Percentiles rank a stretch among this genome's conserved stretches.
Conservation (phyloP, 1,140 invertebrate genomes). For the Nasonia vitripennis region DNA sequence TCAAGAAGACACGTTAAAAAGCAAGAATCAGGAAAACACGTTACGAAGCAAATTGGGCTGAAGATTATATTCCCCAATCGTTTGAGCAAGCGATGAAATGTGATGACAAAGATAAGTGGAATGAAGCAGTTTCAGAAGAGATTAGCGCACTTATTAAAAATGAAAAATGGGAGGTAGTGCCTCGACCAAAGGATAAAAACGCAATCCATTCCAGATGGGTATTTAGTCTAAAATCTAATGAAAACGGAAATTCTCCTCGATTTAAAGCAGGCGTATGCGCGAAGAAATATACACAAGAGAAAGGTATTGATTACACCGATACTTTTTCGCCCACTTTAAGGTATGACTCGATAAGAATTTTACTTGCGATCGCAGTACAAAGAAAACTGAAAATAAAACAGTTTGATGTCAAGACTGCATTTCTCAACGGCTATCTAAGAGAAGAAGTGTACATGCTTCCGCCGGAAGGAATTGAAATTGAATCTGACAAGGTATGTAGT, state of each 20-base stretch:
- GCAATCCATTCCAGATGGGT: not conserved
- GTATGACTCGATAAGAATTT: constrained; percentile 11
- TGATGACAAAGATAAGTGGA: not conserved
- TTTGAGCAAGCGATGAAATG: not conserved
- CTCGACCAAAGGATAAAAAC: not conserved
- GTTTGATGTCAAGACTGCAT: constrained; percentile 27
- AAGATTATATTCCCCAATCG: not conserved
- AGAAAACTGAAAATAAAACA: not conserved
- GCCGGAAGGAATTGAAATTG: too few species aligned
- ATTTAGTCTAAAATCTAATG: not conserved
- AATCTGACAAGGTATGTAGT: too few species aligned
- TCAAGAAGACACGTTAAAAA: not conserved
- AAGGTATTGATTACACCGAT: constrained; percentile 26
- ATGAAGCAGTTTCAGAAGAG: not conserved
- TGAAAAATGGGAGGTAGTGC: not conserved
- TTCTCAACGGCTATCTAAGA: constrained; percentile 42
- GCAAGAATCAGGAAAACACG: not conserved
- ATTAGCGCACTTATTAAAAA: not conserved
- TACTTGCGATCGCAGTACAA: not conserved
- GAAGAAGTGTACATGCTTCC: constrained; percentile 67
- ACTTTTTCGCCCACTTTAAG: constrained; percentile 16
- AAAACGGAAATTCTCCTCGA: not conserved
- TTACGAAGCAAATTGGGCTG: not conserved
- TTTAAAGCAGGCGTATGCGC: not conserved
- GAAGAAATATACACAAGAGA: constrained; percentile 1